Evolutionary conservation across 1,140 invertebrate genomes (phyloP).

Genomic region (Cyclina sinensis): DNA sequence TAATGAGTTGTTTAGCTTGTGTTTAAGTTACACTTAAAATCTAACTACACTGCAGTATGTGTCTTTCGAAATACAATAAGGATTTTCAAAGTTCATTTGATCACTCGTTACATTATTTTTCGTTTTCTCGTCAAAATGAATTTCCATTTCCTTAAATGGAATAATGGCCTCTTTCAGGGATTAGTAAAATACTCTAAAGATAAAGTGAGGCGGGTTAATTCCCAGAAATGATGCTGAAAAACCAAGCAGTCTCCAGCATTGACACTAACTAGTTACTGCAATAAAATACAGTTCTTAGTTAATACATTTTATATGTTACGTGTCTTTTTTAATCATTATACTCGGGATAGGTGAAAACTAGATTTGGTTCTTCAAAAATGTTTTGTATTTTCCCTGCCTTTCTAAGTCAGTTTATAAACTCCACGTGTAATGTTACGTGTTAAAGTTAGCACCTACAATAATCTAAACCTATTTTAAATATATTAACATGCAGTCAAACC

Average conservation of each 20-base stretch:
- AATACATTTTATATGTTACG: no score
- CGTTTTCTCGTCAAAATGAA: neutral
- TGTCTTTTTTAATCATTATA: no score
- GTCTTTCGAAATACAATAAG: slow-evolving; percentile 37
- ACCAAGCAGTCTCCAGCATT: neutral
- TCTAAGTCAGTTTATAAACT: no score
- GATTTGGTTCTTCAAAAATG: no score
- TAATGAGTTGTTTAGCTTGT: slow-evolving; percentile 44
- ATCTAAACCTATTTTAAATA: no score
- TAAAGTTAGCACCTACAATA: no score
- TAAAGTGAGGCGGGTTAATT: neutral
- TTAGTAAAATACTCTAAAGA: neutral
- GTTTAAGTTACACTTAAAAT: slow-evolving; percentile 45
- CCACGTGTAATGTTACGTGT: no score
- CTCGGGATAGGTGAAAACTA: no score
- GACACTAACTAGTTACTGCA: neutral
- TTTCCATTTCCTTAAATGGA: neutral
- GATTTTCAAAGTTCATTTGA: slow-evolving; percentile 25
- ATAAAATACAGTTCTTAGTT: no score
- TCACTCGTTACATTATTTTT: neutral
- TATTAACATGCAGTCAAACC: no score
- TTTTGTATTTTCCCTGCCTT: no score
- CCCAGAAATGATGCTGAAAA: neutral
- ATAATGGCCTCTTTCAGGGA: neutral
- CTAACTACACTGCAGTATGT: slow-evolving; percentile 40